Base-by-base conservation (phyloP, 2,113 vertebrate species). In the Hemichromis elongatus region DNA sequence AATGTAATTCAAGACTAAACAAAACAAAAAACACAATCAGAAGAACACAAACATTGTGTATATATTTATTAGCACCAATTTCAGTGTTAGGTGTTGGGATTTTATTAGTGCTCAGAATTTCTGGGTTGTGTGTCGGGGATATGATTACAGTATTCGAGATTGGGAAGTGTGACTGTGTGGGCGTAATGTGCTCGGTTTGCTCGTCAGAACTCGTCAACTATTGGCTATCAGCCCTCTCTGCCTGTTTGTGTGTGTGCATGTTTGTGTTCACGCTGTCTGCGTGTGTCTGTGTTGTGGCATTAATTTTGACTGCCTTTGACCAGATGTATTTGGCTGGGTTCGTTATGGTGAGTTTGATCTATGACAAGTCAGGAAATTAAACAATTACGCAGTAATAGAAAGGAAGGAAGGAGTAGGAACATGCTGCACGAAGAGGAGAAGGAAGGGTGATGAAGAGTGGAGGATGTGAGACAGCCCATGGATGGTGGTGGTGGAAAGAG, bases 291-390 rank as follows among this genome's bases (percentile, higher is more conserved):
- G 90, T 75, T 78, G 77, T 82, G 81, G 66, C 80, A 45, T 90
- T 94, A 54, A 85, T 93, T 86, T 81, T 68, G 47, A 19, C 33
- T 40, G 91, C 70, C 85, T 92, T 87, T 91, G 91, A 88, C 91
- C 82, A 84, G 80, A 85, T 86, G 77, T 86, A 90, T 93, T 93
- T 88, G 85, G 33, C 85, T 19, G 30, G 21, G 45, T 95, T 83
- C 45, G 93, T 86, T 90, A 94, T 87, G 93, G 90, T 90, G 89
- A 84, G 80, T 93, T 89, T 88, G 83, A 86, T 91, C 84, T 84
- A 73, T 94, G 93, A 93, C 95, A 94, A 88, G 89, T 82, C 84
- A 84, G 89, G 85, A 94, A 93, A 94, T 91, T 85, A 89, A 86
- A 86, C 83, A 91, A 91, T 94, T 93, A 83, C 82, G 89, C 18